Base-by-base conservation (phyloP, 2,113 vertebrate genomes). In the Solea solea region DNA sequence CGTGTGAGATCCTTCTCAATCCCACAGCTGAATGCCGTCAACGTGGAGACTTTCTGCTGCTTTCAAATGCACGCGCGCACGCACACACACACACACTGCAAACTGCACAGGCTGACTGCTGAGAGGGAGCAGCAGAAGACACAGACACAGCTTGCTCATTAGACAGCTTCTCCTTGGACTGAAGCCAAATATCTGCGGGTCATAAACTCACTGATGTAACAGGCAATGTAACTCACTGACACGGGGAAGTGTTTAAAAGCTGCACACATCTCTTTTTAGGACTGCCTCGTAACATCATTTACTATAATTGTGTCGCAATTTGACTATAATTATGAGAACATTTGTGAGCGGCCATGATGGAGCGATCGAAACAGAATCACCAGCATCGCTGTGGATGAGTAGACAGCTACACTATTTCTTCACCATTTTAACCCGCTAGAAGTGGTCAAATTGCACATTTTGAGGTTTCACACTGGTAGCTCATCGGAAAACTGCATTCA, bases 71-170 rank as follows among this genome's bases (percentile, higher is more conserved):
- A 34, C 34, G 5, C 34, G 2, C 34, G 34, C 5, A 34, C 34
- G 56, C 8, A 63, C 64, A 65, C 39, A 65, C 44, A 52, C 49
- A 49, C 56, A 59, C 25, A 69, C 12, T 62, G 62, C 63, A 78
- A 59, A 80, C 64, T 58, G 79, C 61, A 72, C 63, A 65, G 63
- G 76, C 80, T 71, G 85, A 82, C 88, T 85, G 84, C 86, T 85
- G 86, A 82, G 89, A 85, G 74, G 64, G 76, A 78, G 69, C 76
- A 86, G 78, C 73, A 58, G 64, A 72, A 85, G 78, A 89, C 83
- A 78, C 83, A 78, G 80, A 87, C 88, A 88, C 83, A 88, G 88
- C 83, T 85, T 88, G 90, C 88, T 92, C 89, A 90, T 92, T 92
- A 90, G 88, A 88, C 77, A 73, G 83, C 78, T 90, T 86, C 89